Conservation (phyloP, 2,113 vertebrate genomes). For the Carassius carassius region DNA sequence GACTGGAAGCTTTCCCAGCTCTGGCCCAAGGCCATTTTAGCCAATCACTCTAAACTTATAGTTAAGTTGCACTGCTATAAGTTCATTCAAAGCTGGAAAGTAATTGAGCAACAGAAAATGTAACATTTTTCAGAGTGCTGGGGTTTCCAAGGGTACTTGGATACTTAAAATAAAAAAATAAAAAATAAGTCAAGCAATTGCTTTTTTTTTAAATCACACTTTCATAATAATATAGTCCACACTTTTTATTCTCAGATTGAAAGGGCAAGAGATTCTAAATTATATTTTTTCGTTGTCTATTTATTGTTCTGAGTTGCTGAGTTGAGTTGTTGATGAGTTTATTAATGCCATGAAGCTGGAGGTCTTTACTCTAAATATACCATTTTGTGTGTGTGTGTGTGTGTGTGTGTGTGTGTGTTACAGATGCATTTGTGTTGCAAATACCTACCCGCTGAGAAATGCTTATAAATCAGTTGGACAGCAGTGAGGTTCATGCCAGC, state of each 20-base stretch:
- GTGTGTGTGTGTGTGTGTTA: constrained; percentile 60
- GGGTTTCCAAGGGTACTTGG: constrained; percentile 39
- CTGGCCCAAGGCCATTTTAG: constrained; percentile 89
- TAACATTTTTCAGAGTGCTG: neutral
- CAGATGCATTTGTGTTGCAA: constrained; percentile 91
- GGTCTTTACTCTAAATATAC: constrained; percentile 68
- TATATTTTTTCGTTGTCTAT: too few species aligned
- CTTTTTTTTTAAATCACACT: too few species aligned
- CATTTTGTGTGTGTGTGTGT: constrained; percentile 37
- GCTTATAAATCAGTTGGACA: constrained; percentile 90
- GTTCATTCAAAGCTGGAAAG: neutral
- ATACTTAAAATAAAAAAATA: neutral
- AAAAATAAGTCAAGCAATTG: neutral
- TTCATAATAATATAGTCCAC: neutral
- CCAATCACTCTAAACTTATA: constrained; percentile 67
- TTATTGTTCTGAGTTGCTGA: neutral
- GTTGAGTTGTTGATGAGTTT: neutral
- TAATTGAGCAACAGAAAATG: neutral
- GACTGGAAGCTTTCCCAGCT: constrained; percentile 91
- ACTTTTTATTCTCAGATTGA: neutral
- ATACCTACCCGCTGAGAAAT: constrained; percentile 91
- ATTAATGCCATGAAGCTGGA: constrained; percentile 62
- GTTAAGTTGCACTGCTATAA: constrained; percentile 43
- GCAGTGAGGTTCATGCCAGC: constrained; percentile 92
- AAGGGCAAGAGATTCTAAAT: too few species aligned